A percentile compares a stretch with the other conserved stretches of the same genome.
Evolutionary conservation across 2,113 vertebrate species (phyloP).

Genomic region (Trichechus manatus): DNA sequence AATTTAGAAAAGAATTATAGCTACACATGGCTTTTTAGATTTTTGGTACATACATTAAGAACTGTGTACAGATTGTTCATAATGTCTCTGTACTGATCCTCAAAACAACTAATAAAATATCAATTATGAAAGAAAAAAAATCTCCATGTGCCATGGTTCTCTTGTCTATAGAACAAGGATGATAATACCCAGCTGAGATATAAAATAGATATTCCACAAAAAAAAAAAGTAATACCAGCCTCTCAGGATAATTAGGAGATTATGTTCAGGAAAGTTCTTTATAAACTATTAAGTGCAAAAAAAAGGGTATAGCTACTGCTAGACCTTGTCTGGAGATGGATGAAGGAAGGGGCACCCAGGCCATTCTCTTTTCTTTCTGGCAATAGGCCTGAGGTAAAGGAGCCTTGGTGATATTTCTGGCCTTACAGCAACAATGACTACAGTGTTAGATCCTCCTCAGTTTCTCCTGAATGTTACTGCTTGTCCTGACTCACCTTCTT

Average conservation of each 20-base stretch:
- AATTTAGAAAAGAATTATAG: too few species aligned
- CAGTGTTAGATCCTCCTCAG: not conserved
- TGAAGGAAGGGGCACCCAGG: not conserved
- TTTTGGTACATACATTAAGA: too few species aligned
- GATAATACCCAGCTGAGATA: not conserved
- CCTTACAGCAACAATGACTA: not conserved
- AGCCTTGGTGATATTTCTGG: not conserved
- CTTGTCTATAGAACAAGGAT: not conserved
- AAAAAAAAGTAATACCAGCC: not conserved
- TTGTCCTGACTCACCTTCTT: slow-evolving; percentile 72
- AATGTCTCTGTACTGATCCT: too few species aligned
- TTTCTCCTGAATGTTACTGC: slow-evolving; percentile 47
- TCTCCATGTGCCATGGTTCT: too few species aligned
- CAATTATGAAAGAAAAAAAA: too few species aligned
- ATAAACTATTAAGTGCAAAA: not conserved
- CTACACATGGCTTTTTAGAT: too few species aligned
- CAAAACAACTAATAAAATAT: too few species aligned
- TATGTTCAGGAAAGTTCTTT: slow-evolving; percentile 12
- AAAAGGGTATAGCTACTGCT: not conserved
- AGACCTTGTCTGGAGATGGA: not conserved
- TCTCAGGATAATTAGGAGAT: slow-evolving; percentile 10
- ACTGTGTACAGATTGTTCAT: too few species aligned
- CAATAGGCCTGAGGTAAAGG: not conserved
- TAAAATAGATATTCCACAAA: not conserved
- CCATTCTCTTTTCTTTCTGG: not conserved